Evolutionary conservation across 2,888 invertebrate species (phyloP), one percentile per base, ranked within the genome.

Genomic region (Pycnomerus fuliginosus): DNA sequence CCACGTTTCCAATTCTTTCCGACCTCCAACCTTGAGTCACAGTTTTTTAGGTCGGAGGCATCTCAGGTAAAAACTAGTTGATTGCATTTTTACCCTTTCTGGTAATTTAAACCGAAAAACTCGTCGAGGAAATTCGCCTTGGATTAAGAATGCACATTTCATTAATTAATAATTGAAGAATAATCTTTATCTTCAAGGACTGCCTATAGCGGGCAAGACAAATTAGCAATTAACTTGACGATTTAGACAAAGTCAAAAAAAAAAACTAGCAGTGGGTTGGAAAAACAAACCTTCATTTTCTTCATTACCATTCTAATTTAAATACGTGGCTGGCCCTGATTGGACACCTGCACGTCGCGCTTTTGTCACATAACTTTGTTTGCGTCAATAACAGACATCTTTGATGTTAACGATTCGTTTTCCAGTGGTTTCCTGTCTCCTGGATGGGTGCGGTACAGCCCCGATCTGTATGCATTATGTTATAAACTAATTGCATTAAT

Each of bases 281-380:
- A n/a, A n/a, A n/a, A n/a, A n/a, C n/a, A n/a, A n/a, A n/a, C n/a
- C n/a, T n/a, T n/a, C n/a, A n/a, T n/a, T n/a, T n/a, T n/a, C n/a
- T n/a, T n/a, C n/a, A n/a, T n/a, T n/a, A n/a, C n/a, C n/a, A n/a
- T n/a, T n/a, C n/a, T n/a, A n/a, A n/a, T n/a, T n/a, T n/a, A n/a
- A n/a, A n/a, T n/a, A n/a, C n/a, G n/a, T 41, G 25, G 43, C 33
- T 38, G 50, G 39, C 48, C 48, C 33, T 42, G 44, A 35, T 43
- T 33, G 42, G 44, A 53, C 53, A 53, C 53, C 53, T 41, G 41
- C 41, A 41, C 34, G 33, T 22, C 34, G 41, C 41, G 34, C 28
- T 34, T 39, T 39, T 39, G n/a, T n/a, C n/a, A n/a, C n/a, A n/a
- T n/a, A n/a, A n/a, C n/a, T n/a, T n/a, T n/a, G n/a, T n/a, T n/a